These are phyloP conservation scores for Leptopilina boulardi DNA, from an alignment of 1,140 invertebrate species.

Conservation along the genomic window DNA sequence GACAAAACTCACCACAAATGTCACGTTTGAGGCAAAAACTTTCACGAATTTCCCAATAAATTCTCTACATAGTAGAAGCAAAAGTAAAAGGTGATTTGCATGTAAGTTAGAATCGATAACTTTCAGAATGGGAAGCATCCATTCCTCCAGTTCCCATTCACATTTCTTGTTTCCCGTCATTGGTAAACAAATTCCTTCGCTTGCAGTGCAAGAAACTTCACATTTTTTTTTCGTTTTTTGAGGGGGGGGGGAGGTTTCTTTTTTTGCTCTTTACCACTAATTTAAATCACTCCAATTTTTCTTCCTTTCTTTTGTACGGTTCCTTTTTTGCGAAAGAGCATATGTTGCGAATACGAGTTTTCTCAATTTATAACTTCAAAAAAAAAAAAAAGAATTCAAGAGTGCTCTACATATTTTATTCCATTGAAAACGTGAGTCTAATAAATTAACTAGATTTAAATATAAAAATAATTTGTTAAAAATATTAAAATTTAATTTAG, in stretches of 20 bases:
- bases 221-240: neutral
- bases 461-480: too few species aligned
- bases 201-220: neutral
- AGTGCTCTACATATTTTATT: too few species aligned
- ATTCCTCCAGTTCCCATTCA: slow-evolving; percentile 7
- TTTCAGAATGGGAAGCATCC: neutral
- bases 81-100: slow-evolving; percentile 27
- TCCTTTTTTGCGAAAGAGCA: too few species aligned
- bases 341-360: too few species aligned
- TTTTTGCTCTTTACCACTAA: too few species aligned
- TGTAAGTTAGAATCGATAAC: slow-evolving; percentile 25
- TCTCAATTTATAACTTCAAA: too few species aligned
- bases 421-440: too few species aligned
- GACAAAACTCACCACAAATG: slow-evolving; percentile 38
- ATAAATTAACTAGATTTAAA: too few species aligned
- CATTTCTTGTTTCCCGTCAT: slow-evolving; percentile 14
- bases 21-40: slow-evolving; percentile 25
- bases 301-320: slow-evolving; percentile 1
- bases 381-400: too few species aligned
- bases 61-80: neutral
- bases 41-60: slow-evolving; percentile 2
- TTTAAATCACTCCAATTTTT: neutral
- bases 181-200: neutral
- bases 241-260: too few species aligned
- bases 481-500: too few species aligned